Evolutionary conservation across 2,888 invertebrate genomes (phyloP).

Genomic region (Scotopteryx bipunctaria): DNA sequence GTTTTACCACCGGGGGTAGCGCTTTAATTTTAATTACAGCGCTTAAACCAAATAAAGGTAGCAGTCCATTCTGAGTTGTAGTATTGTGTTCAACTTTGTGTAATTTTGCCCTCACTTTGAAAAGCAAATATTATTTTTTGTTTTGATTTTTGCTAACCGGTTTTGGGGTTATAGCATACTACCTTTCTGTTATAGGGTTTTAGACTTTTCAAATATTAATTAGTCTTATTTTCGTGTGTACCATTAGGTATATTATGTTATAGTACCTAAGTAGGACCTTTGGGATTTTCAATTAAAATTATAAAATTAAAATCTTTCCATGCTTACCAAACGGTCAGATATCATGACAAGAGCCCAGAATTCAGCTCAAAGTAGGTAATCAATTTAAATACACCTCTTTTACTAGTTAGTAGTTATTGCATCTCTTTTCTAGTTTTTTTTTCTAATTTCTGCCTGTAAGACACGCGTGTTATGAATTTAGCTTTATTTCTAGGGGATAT

Average conservation of each 20-base stretch:
- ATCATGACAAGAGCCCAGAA: conserved; percentile 32
- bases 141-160: background rate
- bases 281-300: conserved; percentile 4
- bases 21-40: conserved; percentile 26
- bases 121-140: background rate
- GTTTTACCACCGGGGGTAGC: conserved; percentile 15
- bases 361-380: conserved; percentile 33
- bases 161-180: background rate
- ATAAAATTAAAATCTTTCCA: conserved; percentile 25
- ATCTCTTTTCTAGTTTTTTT: conserved; percentile 18
- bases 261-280: too few relatives aligned
- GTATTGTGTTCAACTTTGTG: too few relatives aligned
- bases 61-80: too few relatives aligned
- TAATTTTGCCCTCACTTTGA: background rate
- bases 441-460: conserved; percentile 11
- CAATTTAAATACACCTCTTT: conserved; percentile 27
- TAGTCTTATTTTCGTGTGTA: background rate
- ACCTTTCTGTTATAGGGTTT: too few relatives aligned
- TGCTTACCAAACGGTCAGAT: conserved; percentile 31
- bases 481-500: background rate
- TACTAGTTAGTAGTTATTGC: conserved; percentile 20
- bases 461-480: background rate
- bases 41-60: conserved; percentile 10
- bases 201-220: too few relatives aligned
- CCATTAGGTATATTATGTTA: background rate